phyloP scores from a whole-genome alignment of 2,888 invertebrate genomes.

The Dione vanillae region DNA sequence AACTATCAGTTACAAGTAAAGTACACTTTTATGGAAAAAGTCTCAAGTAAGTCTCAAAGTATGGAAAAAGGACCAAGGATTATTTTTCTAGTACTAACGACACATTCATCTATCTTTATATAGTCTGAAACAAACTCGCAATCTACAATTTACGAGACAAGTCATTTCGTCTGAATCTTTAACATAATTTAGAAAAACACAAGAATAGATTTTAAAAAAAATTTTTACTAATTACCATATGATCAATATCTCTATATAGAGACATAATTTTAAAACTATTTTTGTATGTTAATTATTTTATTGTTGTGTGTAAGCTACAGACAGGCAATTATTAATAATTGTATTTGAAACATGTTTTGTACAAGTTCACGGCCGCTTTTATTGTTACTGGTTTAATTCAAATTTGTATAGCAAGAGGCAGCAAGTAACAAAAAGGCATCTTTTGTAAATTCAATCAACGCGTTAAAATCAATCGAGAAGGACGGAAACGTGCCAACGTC shows the following conservation, averaged over 20 bases:
- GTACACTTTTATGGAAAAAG: slow-evolving; percentile 15
- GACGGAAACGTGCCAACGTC: slow-evolving; percentile 23
- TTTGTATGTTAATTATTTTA: not conserved
- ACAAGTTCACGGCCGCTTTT: not conserved
- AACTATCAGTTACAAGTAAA: not conserved
- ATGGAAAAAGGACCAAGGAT: too few species aligned
- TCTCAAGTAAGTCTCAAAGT: too few species aligned
- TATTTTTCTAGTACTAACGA: not conserved
- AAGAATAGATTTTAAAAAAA: too few species aligned
- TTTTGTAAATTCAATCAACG: slow-evolving; percentile 19
- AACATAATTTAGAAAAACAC: too few species aligned
- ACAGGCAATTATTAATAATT: not conserved
- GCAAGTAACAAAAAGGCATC: slow-evolving; percentile 17
- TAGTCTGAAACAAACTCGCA: too few species aligned
- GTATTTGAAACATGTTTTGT: not conserved
- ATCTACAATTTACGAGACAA: too few species aligned
- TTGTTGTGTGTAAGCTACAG: not conserved
- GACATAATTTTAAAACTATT: not conserved
- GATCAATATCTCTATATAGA: too few species aligned
- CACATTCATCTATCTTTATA: too few species aligned
- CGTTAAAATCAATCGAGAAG: slow-evolving; percentile 21
- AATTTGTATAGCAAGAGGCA: not conserved
- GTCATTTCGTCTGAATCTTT: too few species aligned
- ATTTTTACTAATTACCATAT: too few species aligned
- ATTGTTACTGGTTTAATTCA: not conserved